Conservation (phyloP, 2,113 vertebrate genomes). For the Ciconia stormi region DNA sequence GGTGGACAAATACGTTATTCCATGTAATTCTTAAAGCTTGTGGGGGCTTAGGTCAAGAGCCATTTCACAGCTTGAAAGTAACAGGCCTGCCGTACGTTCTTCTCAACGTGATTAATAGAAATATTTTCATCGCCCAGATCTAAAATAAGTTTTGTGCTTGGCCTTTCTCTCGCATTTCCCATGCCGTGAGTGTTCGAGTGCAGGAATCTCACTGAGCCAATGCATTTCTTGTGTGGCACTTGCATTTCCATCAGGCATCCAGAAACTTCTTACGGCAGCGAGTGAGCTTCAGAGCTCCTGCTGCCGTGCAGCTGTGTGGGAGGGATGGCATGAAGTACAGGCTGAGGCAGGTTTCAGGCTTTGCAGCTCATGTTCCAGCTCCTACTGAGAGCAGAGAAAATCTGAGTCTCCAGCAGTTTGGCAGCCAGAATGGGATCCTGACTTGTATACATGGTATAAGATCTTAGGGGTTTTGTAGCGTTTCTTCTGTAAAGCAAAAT, state of each 20-base stretch:
- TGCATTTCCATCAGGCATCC: neutral
- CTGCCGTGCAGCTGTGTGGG: neutral
- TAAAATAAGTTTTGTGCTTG: neutral
- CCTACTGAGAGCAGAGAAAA: neutral
- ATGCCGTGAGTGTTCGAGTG: fast-evolving
- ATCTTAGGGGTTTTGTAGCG: neutral
- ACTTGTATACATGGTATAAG: neutral
- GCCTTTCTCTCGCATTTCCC: neutral
- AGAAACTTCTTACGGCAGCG: fast-evolving
- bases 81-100: neutral
- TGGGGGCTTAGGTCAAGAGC: neutral
- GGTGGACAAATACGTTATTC: neutral
- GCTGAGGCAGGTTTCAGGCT: neutral
- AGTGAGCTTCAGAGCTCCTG: neutral
- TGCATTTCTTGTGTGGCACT: fast-evolving
- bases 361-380: neutral
- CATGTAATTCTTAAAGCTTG: neutral
- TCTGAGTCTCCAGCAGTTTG: neutral
- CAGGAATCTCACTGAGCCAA: neutral
- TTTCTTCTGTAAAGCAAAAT: neutral
- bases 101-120: neutral
- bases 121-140: neutral
- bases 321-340: neutral
- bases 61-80: neutral
- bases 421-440: neutral